Base-by-base conservation (phyloP, 2,888 invertebrate genomes). In the Gymnocheta viridis region DNA sequence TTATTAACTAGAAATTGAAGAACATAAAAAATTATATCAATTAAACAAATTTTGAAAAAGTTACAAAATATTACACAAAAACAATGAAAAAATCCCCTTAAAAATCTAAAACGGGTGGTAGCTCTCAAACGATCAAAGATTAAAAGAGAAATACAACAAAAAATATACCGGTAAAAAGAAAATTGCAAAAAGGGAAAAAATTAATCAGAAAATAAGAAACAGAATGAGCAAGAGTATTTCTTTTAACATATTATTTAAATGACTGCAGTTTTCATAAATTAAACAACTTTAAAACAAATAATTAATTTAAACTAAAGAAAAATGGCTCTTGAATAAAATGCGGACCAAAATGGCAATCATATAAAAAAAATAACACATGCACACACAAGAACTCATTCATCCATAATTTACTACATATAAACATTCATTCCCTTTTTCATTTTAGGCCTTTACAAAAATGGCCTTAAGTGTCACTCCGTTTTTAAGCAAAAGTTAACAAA, bases 1-100 rank as follows among this genome's bases (percentile, higher is more conserved):
- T 60, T 74, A 72, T 64, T 82, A 70, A 84, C 82, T 79, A 86
- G 78, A 83, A 82, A 82, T 82, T 78, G 81, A 74, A 82, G 78
- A 85, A 76, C 62, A 56, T 56, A 79, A 51, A 51, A 76, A 81
- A 49, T 47, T 9, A 44, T 44, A 62, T 49, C 47, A 62, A 58
- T 76, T 67, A 62, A 82, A 47, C n/a, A n/a, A 72, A 72, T 72
- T 78, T 56, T 27, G 64, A 72, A 56, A 60, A 72, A 38, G 10
- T 19, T 51, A 44, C 27, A n/a, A 32, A 10, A 44, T 9, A 44
- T 32, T 54, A 62, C 22, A 62, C 41, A 35, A 19, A 38, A 54
- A 56, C n/a, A 41, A 60, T 47, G 9, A 47, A 19, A 64, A 64
- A 56, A 22, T 54, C 32, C 24, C 41, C 12, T 0, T 12, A 2